Evolutionary conservation across 2,797 vertebrate species (phyloP).

Genomic region (Esox masquinongy): DNA sequence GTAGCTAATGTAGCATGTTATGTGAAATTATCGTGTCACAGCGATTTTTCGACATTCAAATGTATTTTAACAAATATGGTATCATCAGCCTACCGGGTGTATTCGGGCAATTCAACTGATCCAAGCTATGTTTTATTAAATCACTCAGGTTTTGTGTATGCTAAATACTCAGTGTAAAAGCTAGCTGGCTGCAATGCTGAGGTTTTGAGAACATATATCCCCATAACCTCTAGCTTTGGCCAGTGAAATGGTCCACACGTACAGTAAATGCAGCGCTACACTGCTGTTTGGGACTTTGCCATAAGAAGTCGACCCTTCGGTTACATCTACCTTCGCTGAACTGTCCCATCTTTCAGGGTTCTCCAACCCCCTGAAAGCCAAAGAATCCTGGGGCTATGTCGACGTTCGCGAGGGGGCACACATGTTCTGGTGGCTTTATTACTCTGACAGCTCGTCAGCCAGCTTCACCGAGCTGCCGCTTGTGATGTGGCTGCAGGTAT

Average conservation of each 20-base stretch:
- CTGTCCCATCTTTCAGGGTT: constrained; percentile 41
- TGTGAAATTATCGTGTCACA: neutral
- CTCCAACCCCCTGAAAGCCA: constrained; percentile 34
- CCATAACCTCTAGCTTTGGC: neutral
- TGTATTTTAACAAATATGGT: too few relatives aligned
- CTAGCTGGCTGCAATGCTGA: neutral
- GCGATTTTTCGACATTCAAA: neutral
- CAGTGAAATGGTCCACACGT: too few relatives aligned
- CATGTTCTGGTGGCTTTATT: constrained; percentile 99
- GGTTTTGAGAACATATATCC: neutral
- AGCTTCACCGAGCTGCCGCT: constrained; percentile 82
- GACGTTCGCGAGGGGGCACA: constrained; percentile 85
- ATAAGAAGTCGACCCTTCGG: too few relatives aligned
- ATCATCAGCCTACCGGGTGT: too few relatives aligned
- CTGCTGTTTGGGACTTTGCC: too few relatives aligned
- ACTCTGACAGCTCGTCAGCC: constrained; percentile 71
- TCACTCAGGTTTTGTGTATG: neutral
- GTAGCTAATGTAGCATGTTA: neutral
- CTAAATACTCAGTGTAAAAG: neutral
- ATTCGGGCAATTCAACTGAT: neutral
- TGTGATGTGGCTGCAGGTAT: constrained; percentile 95
- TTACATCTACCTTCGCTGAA: too few relatives aligned
- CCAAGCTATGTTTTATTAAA: neutral
- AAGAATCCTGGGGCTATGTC: constrained; percentile 87
- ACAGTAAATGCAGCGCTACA: too few relatives aligned